A percentile compares a stretch with the other conserved stretches of the same genome.
Evolutionary conservation across 2,113 vertebrate genomes (phyloP).

Genomic region (Bostrychus sinensis): DNA sequence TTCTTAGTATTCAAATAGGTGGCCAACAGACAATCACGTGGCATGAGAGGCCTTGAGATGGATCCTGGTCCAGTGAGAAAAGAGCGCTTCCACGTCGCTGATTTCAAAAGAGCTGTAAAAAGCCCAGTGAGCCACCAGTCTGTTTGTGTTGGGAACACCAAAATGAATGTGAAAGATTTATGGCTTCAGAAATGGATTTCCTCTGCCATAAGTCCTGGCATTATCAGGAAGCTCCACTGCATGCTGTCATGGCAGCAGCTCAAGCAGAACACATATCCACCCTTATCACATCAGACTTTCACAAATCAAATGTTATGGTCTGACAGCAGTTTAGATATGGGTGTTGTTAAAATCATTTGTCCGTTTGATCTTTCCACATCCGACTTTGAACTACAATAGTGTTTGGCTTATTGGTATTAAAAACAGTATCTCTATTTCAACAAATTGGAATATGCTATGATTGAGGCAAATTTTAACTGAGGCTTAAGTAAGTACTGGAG

Average conservation of each 20-base stretch:
- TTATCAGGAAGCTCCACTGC: slow-evolving; percentile 23
- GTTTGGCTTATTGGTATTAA: too few relatives aligned
- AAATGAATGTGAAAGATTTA: slow-evolving; percentile 44
- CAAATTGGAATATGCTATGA: too few relatives aligned
- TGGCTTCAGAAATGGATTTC: slow-evolving; percentile 33
- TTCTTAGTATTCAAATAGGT: slow-evolving; percentile 29
- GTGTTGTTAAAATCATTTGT: not conserved
- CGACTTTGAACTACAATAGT: not conserved
- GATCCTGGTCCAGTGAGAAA: slow-evolving; percentile 12
- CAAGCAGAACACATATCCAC: slow-evolving; percentile 1
- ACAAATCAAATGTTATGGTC: not conserved
- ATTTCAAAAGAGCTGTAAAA: slow-evolving; percentile 44
- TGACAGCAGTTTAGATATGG: not conserved
- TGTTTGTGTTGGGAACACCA: slow-evolving; percentile 31
- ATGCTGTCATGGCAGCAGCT: slow-evolving; percentile 2
- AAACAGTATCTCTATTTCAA: too few relatives aligned
- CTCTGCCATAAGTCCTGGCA: slow-evolving; percentile 17
- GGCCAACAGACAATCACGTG: slow-evolving; percentile 29
- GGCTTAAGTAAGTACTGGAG: too few relatives aligned
- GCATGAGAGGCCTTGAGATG: slow-evolving; percentile 31
- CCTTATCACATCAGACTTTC: slow-evolving; percentile 24
- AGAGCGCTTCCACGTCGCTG: slow-evolving; percentile 20
- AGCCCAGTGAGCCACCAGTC: slow-evolving; percentile 19
- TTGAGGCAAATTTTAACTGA: too few relatives aligned
- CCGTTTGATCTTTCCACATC: not conserved